A percentile compares a stretch with the other conserved stretches of the same genome.
These are phyloP conservation scores for Andrena trimmerana DNA, from an alignment of 2,888 invertebrate genomes.

Conservation along the genomic window DNA sequence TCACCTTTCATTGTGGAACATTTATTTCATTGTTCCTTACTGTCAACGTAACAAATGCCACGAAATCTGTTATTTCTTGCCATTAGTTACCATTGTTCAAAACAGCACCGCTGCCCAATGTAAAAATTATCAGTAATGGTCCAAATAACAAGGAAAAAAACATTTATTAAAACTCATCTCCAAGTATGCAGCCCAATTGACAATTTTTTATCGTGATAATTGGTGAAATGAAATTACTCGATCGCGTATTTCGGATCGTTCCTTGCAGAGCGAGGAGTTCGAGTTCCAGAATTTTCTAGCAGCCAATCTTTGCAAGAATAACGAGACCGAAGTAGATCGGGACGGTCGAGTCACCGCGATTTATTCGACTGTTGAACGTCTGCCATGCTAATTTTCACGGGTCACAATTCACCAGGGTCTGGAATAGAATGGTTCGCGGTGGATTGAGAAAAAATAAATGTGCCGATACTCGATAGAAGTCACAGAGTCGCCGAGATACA, in stretches of 20 bases:
- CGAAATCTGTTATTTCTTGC: no score
- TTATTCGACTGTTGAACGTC: conserved; percentile 39
- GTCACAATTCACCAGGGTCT: conserved; percentile 15
- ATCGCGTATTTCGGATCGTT: conserved; percentile 35
- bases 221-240: conserved; percentile 35
- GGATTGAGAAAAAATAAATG: not conserved
- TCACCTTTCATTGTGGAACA: no score
- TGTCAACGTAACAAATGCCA: no score
- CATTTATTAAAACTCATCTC: no score
- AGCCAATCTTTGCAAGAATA: conserved; percentile 37
- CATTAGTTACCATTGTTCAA: no score
- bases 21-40: no score
- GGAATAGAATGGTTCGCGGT: conserved; percentile 49
- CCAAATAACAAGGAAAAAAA: not conserved
- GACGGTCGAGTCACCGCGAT: not conserved
- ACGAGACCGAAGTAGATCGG: conserved; percentile 37
- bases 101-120: no score
- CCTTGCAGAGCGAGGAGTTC: conserved; percentile 30
- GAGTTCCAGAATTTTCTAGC: conserved; percentile 53
- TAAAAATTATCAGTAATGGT: no score
- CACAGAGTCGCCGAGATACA: not conserved
- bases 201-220: conserved; percentile 17
- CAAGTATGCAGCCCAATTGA: not conserved
- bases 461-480: not conserved
- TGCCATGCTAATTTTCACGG: conserved; percentile 42